phyloP scores from a whole-genome alignment of 2,888 invertebrate species.

The Tenthredo amoena region DNA sequence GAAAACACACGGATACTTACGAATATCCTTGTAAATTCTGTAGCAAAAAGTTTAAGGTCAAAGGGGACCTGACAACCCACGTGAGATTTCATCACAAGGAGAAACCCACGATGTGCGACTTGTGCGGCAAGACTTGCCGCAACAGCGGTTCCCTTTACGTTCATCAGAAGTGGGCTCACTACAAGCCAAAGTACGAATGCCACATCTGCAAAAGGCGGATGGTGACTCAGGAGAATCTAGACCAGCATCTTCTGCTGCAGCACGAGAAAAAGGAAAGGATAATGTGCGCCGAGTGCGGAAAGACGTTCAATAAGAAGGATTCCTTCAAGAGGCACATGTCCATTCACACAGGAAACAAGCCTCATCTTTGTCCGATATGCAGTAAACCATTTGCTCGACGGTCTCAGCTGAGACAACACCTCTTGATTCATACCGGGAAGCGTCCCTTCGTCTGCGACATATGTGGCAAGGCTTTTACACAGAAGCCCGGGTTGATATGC shows the following conservation, averaged over 20 bases:
- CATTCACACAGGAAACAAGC: constrained; percentile 74
- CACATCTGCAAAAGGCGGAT: constrained; percentile 75
- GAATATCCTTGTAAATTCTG: constrained; percentile 75
- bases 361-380: constrained; percentile 74
- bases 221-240: constrained; percentile 76
- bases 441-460: constrained; percentile 75
- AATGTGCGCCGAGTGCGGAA: constrained; percentile 75
- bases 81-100: constrained; percentile 75
- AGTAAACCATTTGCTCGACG: constrained; percentile 73
- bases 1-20: constrained; percentile 75
- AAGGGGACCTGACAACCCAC: constrained; percentile 75
- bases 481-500: constrained; percentile 75
- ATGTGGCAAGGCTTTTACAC: constrained; percentile 75
- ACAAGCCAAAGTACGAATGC: constrained; percentile 75
- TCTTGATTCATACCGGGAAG: constrained; percentile 75
- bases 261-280: constrained; percentile 76
- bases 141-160: constrained; percentile 76
- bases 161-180: constrained; percentile 76
- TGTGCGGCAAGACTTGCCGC: constrained; percentile 74
- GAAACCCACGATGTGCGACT: constrained; percentile 74
- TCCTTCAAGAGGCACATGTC: constrained; percentile 76
- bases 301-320: constrained; percentile 75
- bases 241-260: constrained; percentile 74
- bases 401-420: constrained; percentile 74
- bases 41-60: constrained; percentile 74